Percentiles rank a stretch among this genome's conserved stretches.
phyloP scores from a whole-genome alignment of 2,797 vertebrate genomes.

The Microchirus variegatus region DNA sequence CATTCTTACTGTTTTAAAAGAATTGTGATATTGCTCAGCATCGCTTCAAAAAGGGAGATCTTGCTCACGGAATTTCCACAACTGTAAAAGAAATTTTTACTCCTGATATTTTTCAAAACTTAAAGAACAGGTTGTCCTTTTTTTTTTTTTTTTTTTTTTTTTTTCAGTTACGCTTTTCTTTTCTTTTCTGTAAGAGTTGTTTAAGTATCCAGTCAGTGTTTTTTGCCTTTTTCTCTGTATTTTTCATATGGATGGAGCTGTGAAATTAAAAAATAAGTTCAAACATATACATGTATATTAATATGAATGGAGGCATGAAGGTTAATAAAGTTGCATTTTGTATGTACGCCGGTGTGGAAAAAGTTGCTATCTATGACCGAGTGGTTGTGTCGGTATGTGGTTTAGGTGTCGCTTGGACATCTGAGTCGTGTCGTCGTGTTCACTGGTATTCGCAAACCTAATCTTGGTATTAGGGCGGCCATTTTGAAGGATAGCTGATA shows the following conservation, averaged over 20 bases:
- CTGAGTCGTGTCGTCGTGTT: slow-evolving; percentile 52
- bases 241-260: slow-evolving; percentile 99
- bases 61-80: slow-evolving; percentile 87
- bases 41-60: slow-evolving; percentile 93
- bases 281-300: slow-evolving; percentile 99
- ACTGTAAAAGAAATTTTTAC: slow-evolving; percentile 85
- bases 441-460: slow-evolving; percentile 58
- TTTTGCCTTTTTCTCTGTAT: slow-evolving; percentile 87
- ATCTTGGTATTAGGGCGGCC: slow-evolving; percentile 54
- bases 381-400: slow-evolving; percentile 46
- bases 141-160: slow-evolving; percentile 35
- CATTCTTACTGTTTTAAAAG: slow-evolving; percentile 85
- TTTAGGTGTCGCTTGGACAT: slow-evolving; percentile 53
- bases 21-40: slow-evolving; percentile 92
- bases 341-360: slow-evolving; percentile 85
- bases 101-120: slow-evolving; percentile 89
- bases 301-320: slow-evolving; percentile 99
- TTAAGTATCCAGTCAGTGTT: slow-evolving; percentile 98
- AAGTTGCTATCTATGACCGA: slow-evolving; percentile 59
- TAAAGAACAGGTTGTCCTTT: slow-evolving; percentile 88
- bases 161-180: slow-evolving; percentile 45
- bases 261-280: slow-evolving; percentile 99
- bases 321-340: slow-evolving; percentile 99
- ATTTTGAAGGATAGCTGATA: slow-evolving; percentile 42
- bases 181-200: slow-evolving; percentile 86